These are phyloP conservation scores for Dynastes tityus DNA, from an alignment of 2,888 invertebrate genomes.

Conservation along the genomic window DNA sequence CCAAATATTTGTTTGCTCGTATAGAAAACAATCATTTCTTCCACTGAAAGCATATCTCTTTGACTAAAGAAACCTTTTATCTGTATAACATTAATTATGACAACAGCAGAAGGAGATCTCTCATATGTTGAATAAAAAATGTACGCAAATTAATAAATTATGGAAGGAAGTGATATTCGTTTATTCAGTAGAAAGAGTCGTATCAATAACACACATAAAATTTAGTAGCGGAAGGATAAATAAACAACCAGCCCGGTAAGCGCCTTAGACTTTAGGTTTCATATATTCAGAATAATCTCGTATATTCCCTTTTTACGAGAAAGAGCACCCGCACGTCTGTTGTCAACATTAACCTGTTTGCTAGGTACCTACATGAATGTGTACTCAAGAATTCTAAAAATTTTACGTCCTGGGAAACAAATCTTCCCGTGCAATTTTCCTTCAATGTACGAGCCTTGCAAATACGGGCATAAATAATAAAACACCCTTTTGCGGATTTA, in stretches of 20 bases:
- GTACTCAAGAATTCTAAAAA: not conserved
- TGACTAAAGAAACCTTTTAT: too few relatives aligned
- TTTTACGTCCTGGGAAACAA: slow-evolving; percentile 8
- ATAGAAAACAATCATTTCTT: too few relatives aligned
- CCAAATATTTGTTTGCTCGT: too few relatives aligned
- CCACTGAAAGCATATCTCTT: too few relatives aligned
- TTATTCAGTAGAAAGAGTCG: too few relatives aligned
- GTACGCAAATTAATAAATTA: too few relatives aligned
- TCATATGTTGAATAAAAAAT: too few relatives aligned
- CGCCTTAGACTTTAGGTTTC: not conserved
- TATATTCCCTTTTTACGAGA: not conserved
- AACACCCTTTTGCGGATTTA: slow-evolving; percentile 41
- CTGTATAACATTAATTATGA: too few relatives aligned
- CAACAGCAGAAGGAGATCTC: too few relatives aligned
- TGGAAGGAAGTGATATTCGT: too few relatives aligned
- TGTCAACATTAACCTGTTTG: not conserved
- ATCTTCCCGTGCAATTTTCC: slow-evolving; percentile 29
- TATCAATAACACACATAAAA: too few relatives aligned
- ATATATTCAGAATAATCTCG: not conserved
- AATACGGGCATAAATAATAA: slow-evolving; percentile 42
- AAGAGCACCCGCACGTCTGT: not conserved
- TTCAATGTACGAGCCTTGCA: slow-evolving; percentile 9
- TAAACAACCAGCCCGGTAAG: not conserved
- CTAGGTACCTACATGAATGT: not conserved
- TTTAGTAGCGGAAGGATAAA: too few relatives aligned